Evolutionary conservation across 1,140 invertebrate genomes (phyloP).

Genomic region (Halyomorpha halys): DNA sequence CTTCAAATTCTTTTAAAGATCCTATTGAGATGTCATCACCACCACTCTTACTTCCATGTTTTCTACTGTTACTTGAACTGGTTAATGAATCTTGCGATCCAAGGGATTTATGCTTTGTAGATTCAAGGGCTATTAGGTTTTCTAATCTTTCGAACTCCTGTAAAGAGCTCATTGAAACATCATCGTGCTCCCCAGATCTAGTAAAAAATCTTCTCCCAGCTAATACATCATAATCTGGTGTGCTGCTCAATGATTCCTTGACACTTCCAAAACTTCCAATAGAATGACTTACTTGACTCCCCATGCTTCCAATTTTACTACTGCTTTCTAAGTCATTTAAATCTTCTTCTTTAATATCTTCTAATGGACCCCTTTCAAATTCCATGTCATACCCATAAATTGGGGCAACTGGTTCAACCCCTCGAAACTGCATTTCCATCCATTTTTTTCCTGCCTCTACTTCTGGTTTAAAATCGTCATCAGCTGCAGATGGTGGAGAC

Average conservation of each 20-base stretch:
- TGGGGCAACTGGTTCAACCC: constrained; percentile 50
- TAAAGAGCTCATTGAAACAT: constrained; percentile 79
- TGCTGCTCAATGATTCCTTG: constrained; percentile 63
- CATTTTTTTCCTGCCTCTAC: constrained; percentile 71
- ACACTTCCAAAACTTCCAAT: constrained; percentile 64
- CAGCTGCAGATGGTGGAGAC: constrained; percentile 35
- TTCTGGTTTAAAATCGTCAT: constrained; percentile 40
- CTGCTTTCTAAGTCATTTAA: constrained; percentile 71
- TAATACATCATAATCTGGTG: constrained; percentile 74
- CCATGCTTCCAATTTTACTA: constrained; percentile 63
- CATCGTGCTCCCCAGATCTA: constrained; percentile 72
- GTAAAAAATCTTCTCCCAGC: constrained; percentile 67
- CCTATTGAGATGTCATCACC: constrained; percentile 85
- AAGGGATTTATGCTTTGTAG: constrained; percentile 45
- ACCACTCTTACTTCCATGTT: constrained; percentile 53
- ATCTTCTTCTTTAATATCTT: constrained; percentile 86
- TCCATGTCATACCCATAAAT: constrained; percentile 59
- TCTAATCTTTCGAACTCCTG: constrained; percentile 91
- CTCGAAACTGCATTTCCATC: constrained; percentile 77
- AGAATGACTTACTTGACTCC: constrained; percentile 63
- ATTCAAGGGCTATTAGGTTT: constrained; percentile 58
- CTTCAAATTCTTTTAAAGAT: constrained; percentile 89
- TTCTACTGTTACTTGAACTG: constrained; percentile 53
- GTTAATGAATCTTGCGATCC: constrained; percentile 61
- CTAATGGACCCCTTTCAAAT: constrained; percentile 62